A percentile compares a stretch with the other conserved stretches of the same genome.
phyloP scores from a whole-genome alignment of 2,888 invertebrate genomes.

The Patella depressa region DNA sequence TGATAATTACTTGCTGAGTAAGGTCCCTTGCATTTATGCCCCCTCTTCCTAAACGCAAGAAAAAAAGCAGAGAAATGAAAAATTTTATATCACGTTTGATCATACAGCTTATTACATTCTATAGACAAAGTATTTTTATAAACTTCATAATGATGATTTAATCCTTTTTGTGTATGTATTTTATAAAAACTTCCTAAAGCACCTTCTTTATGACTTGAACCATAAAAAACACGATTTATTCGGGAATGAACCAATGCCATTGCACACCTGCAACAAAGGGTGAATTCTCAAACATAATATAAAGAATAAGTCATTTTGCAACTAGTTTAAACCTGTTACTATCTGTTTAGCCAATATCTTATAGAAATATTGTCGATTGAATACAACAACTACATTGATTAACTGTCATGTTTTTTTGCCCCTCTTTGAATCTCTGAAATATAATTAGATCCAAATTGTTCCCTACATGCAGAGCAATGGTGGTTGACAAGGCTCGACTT shows the following conservation, averaged over 20 bases:
- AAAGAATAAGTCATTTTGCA: no score
- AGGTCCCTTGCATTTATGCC: background rate
- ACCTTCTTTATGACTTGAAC: slow-evolving; percentile 76
- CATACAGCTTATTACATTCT: slow-evolving; percentile 36
- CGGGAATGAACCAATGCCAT: slow-evolving; percentile 97
- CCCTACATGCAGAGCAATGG: background rate
- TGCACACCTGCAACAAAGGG: slow-evolving; percentile 77
- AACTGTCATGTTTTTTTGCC: no score
- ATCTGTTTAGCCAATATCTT: no score
- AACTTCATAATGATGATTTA: slow-evolving; percentile 94
- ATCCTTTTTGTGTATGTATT: slow-evolving; percentile 82
- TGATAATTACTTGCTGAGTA: no score
- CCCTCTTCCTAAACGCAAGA: background rate
- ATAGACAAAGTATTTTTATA: slow-evolving; percentile 68
- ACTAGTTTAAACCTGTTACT: no score
- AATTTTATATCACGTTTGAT: slow-evolving; percentile 14
- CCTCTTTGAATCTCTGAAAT: no score
- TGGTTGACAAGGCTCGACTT: background rate
- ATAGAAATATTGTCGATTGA: no score
- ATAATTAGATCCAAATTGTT: background rate
- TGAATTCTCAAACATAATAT: no score
- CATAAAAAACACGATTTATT: slow-evolving; percentile 84
- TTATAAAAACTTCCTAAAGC: slow-evolving; percentile 81
- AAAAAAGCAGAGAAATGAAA: background rate
- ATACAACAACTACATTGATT: no score